Conservation (phyloP, 2,888 invertebrate genomes). For the Spilosoma lubricipeda region DNA sequence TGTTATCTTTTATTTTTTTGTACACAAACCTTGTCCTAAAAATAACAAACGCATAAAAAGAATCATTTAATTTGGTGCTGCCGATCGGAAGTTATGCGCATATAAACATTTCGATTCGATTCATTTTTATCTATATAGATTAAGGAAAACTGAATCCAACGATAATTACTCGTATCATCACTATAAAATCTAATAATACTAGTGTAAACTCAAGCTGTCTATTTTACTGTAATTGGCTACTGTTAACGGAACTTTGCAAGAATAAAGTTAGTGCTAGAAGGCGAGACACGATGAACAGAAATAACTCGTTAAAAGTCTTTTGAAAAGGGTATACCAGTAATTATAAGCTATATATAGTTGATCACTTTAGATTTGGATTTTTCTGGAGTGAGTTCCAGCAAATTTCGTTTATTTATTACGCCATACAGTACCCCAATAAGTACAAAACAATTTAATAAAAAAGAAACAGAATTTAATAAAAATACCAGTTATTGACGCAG, state of each 20-base stretch:
- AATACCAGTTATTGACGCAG: too few relatives aligned
- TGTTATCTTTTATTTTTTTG: too few relatives aligned
- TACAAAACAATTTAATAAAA: too few relatives aligned
- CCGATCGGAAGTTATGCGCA: too few relatives aligned
- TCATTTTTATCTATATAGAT: too few relatives aligned
- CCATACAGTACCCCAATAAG: too few relatives aligned
- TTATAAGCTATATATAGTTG: not conserved
- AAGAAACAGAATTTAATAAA: too few relatives aligned
- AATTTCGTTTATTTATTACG: not conserved
- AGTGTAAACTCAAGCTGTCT: not conserved
- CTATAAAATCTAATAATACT: not conserved
- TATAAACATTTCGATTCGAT: too few relatives aligned
- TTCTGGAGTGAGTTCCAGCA: not conserved
- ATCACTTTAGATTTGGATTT: not conserved
- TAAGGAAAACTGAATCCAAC: not conserved
- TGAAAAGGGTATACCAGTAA: not conserved
- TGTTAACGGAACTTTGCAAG: not conserved
- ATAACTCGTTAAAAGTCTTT: not conserved
- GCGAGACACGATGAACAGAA: not conserved
- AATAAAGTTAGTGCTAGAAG: not conserved
- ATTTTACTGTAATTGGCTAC: not conserved
- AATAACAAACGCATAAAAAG: too few relatives aligned
- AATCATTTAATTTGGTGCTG: too few relatives aligned
- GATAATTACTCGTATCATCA: too few relatives aligned
- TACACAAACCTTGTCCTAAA: too few relatives aligned